Evolutionary conservation across 2,888 invertebrate species (phyloP), one percentile per base, ranked within the genome.

Genomic region (Ditylenchus weischeri): DNA sequence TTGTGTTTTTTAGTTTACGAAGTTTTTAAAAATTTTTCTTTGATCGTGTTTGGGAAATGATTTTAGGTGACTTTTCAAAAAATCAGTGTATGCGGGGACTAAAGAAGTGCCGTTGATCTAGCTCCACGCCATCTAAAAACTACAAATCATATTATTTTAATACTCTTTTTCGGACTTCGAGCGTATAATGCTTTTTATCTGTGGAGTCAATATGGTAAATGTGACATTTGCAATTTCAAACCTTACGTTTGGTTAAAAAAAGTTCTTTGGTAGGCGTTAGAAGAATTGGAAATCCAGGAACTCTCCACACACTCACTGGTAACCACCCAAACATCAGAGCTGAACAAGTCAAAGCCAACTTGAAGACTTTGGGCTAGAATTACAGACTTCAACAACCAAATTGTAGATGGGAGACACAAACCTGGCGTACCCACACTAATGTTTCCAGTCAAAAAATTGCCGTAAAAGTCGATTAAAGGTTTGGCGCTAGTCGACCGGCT

Each of bases 261-360:
- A 11, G 29, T 23, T 29, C 54, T 54, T 29, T 21, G 23, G n/a
- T 54, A 54, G 10, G 29, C 29, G 5, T 2, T 1, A 11, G 54
- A 15, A 11, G 15, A 11, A 54, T 54, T 54, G 7, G 23, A 11
- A 21, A 13, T 29, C 11, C 54, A 54, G 29, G 54, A 21, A 11
- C 11, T 11, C 15, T 10, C n/a, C 15, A n/a, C n/a, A n/a, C 54
- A 54, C 21, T 15, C 54, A 54, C 54, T 54, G 54, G 1, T n/a
- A 11, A 54, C 54, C 21, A 54, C 54, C 54, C 54, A 54, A 54
- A 54, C 13, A 29, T 54, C 54, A 29, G 29, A 29, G 54, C 54
- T 23, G 54, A 54, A 13, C 54, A 54, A 54, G 29, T 54, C 54
- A 54, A 15, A 54, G 21, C 54, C 54, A 21, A 54, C 54, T 29